Evolutionary conservation across 2,797 vertebrate genomes (phyloP).

Genomic region (Melanotaenia pygmaea): DNA sequence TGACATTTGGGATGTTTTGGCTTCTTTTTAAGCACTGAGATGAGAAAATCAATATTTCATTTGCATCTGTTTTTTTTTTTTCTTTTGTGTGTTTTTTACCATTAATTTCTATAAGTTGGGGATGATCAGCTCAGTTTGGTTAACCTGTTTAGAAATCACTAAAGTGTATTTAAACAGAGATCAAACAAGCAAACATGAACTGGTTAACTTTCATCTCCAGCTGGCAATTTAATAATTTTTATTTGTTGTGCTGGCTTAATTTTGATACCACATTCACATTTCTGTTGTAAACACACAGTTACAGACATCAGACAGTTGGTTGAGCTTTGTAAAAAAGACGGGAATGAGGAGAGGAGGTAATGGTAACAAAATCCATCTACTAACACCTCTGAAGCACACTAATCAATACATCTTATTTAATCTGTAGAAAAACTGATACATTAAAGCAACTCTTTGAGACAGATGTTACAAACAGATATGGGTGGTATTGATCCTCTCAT

Average conservation of each 20-base stretch:
- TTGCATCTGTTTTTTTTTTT: not conserved
- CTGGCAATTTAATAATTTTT: not conserved
- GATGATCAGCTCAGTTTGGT: too few relatives aligned
- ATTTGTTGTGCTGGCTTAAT: not conserved
- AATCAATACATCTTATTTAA: not conserved
- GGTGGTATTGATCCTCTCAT: not conserved
- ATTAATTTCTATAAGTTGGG: not conserved
- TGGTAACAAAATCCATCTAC: not conserved
- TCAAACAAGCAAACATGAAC: not conserved
- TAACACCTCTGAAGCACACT: not conserved
- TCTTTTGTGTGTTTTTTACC: not conserved
- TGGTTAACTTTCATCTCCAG: not conserved
- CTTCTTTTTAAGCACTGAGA: not conserved
- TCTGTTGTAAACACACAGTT: not conserved
- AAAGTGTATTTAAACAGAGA: not conserved
- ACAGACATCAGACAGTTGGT: not conserved
- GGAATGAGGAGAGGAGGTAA: not conserved
- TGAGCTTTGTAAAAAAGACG: not conserved
- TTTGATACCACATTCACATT: not conserved
- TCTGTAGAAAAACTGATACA: not conserved
- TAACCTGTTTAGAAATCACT: not conserved
- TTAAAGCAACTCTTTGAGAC: not conserved
- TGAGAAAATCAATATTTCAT: slow-evolving; percentile 1
- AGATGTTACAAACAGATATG: not conserved
- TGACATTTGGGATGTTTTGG: slow-evolving; percentile 17